phyloP scores from a whole-genome alignment of 2,888 invertebrate species.

The Carabus problematicus region DNA sequence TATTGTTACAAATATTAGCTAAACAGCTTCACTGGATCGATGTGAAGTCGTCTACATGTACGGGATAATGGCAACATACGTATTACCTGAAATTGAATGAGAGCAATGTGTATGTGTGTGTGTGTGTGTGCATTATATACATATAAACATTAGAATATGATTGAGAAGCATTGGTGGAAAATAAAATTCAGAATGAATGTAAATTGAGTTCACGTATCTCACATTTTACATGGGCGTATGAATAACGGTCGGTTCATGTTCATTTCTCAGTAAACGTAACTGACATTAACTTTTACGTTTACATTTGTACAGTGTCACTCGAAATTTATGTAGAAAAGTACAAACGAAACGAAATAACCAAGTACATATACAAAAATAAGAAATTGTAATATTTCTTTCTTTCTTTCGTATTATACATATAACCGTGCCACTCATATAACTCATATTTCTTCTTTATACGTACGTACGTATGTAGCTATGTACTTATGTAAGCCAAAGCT shows the following conservation, averaged over 20 bases:
- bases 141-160: too few species aligned
- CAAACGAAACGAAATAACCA: constrained; percentile 1
- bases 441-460: constrained; percentile 13
- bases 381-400: constrained; percentile 4
- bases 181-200: constrained; percentile 9
- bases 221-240: constrained; percentile 12
- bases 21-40: too few species aligned
- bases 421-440: constrained; percentile 8
- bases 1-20: too few species aligned
- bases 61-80: too few species aligned
- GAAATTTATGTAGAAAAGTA: background rate
- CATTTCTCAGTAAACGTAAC: constrained; percentile 6
- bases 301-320: background rate
- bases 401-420: background rate
- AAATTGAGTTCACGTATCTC: constrained; percentile 9
- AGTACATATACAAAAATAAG: constrained; percentile 18
- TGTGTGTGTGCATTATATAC: too few species aligned
- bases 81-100: too few species aligned
- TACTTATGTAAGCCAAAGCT: background rate
- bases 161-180: background rate
- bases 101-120: too few species aligned
- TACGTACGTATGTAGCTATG: background rate
- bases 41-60: too few species aligned
- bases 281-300: constrained; percentile 2
- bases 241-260: constrained; percentile 4